phyloP scores from a whole-genome alignment of 2,888 invertebrate genomes.

The Agrotis exclamationis region DNA sequence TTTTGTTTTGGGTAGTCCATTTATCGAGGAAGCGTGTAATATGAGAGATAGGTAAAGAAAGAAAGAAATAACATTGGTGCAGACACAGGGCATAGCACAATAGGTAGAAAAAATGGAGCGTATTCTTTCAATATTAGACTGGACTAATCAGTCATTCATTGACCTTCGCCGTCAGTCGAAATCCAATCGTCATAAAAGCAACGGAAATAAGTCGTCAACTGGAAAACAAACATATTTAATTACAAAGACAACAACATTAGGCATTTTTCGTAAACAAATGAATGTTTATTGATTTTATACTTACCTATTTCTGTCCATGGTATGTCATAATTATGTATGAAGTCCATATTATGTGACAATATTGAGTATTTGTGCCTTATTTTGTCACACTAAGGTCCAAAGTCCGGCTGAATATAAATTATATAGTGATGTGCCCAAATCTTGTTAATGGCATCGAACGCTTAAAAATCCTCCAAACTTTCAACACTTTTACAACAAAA shows the following conservation, averaged over 20 bases:
- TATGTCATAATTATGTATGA: background rate
- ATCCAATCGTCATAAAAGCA: slow-evolving; percentile 33
- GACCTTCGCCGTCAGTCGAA: slow-evolving; percentile 11
- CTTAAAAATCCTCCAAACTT: background rate
- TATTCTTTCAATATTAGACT: slow-evolving; percentile 5
- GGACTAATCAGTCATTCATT: slow-evolving; percentile 25
- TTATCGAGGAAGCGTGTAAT: no score
- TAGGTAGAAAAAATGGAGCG: no score
- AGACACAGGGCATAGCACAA: no score
- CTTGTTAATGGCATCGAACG: background rate
- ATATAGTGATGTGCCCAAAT: slow-evolving; percentile 34
- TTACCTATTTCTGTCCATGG: background rate
- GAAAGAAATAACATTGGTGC: no score
- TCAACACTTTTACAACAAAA: background rate
- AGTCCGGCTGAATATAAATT: slow-evolving; percentile 27
- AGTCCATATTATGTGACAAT: background rate
- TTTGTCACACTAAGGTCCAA: slow-evolving; percentile 29
- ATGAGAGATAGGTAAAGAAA: no score
- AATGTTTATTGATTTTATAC: slow-evolving; percentile 6
- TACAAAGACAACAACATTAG: slow-evolving; percentile 29
- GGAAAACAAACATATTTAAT: slow-evolving; percentile 29
- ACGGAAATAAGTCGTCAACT: slow-evolving; percentile 10
- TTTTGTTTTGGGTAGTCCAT: no score
- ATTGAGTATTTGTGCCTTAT: slow-evolving; percentile 35
- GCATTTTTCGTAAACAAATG: slow-evolving; percentile 28